Base-by-base conservation (phyloP, 2,888 invertebrate genomes). In the Agriopis marginaria region DNA sequence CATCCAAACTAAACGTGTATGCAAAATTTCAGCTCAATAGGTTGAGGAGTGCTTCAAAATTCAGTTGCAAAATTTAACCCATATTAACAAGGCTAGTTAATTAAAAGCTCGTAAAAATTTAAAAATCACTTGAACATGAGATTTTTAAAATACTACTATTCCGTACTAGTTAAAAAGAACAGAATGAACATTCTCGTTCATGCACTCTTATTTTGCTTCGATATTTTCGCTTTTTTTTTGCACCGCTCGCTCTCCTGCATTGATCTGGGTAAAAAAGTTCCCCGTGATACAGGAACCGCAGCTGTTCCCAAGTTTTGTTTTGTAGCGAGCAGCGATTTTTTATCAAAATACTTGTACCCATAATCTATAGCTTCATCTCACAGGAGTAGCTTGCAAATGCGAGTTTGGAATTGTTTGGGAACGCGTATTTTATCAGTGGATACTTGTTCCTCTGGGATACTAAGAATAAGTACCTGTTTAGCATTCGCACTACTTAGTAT, bases 251-350 rank as follows among this genome's bases (percentile, higher is more conserved):
- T 70, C 68, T 60, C 54, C 11, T 66, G 40, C 54, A 49, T 59
- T 66, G 70, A 54, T 50, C 61, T 44, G 44, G 32, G 12, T 39
- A 59, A 68, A 66, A 32, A 70, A 70, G 65, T 70, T 62, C 55
- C n/a, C 63, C 49, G 63, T 50, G 63, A 70, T 63, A 70, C 70
- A 66, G 66, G 61, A 70, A 70, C 70, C 70, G 59, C 70, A 70
- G 70, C 62, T 70, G 70, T 63, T 62, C 12, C 59, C 63, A 70
- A 70, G 70, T 70, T 70, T 66, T 66, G 70, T 70, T 66, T 59
- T 56, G 60, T 45, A 69, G 70, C 62, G 65, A 70, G 60, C 51
- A 69, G 70, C 62, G 65, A 70, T 70, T 63, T 70, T 70, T 70
- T 70, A 66, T 70, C 70, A 66, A 66, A 70, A 66, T 70, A 70